A percentile compares a stretch with the other conserved stretches of the same genome.
These are phyloP conservation scores for Brenthis ino DNA, from an alignment of 2,888 invertebrate species.

Conservation along the genomic window DNA sequence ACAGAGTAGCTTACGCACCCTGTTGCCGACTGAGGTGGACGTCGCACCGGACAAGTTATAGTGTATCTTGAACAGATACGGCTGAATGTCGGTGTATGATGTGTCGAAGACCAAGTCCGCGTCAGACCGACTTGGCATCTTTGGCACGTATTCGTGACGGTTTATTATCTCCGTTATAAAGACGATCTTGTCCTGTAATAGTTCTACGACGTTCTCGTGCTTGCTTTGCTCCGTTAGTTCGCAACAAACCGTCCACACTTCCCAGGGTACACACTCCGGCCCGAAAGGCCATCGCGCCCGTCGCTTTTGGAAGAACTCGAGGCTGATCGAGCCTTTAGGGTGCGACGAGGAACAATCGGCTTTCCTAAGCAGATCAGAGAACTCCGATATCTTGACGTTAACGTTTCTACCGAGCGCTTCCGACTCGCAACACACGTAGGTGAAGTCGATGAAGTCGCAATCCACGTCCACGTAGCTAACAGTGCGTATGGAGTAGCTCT, in stretches of 20 bases:
- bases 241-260: slow-evolving; percentile 97
- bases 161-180: slow-evolving; percentile 98
- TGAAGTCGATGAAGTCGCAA: slow-evolving; percentile 98
- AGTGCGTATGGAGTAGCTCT: slow-evolving; percentile 97
- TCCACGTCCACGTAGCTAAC: slow-evolving; percentile 98
- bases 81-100: slow-evolving; percentile 95
- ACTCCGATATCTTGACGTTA: slow-evolving; percentile 88
- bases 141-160: slow-evolving; percentile 96
- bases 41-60: slow-evolving; percentile 91
- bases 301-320: slow-evolving; percentile 97
- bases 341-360: slow-evolving; percentile 83
- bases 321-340: slow-evolving; percentile 92
- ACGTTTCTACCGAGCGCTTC: slow-evolving; percentile 87
- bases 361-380: slow-evolving; percentile 89
- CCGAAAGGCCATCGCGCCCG: slow-evolving; percentile 95
- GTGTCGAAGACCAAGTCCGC: slow-evolving; percentile 97
- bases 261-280: slow-evolving; percentile 97
- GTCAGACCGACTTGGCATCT: slow-evolving; percentile 96
- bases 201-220: slow-evolving; percentile 93
- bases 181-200: slow-evolving; percentile 95
- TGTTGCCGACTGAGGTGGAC: slow-evolving; percentile 91
- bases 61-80: slow-evolving; percentile 96
- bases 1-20: slow-evolving; percentile 94
- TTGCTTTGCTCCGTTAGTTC: slow-evolving; percentile 93
- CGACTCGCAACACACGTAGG: slow-evolving; percentile 97